These are phyloP conservation scores for Noctilio leporinus DNA, from an alignment of 2,113 vertebrate species.

Conservation along the genomic window DNA sequence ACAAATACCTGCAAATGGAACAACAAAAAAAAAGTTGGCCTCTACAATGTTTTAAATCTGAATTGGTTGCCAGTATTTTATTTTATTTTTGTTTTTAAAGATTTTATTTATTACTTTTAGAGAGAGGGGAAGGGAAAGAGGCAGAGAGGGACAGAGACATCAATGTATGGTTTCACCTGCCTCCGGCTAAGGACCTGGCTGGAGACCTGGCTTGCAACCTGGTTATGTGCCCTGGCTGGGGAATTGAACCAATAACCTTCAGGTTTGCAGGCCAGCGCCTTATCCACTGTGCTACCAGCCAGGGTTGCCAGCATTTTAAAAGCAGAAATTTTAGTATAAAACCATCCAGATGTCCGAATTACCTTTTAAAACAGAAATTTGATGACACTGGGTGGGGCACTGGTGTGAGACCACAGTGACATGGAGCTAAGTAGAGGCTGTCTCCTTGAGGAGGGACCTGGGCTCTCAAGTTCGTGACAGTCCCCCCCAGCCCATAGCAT, in stretches of 20 bases:
- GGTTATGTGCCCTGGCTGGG: no score
- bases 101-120: no score
- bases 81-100: no score
- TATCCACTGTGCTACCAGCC: no score
- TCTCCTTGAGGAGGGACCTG: neutral
- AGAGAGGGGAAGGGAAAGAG: no score
- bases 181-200: no score
- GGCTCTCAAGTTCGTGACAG: neutral
- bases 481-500: fast-evolving
- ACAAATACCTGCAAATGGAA: conserved; percentile 60
- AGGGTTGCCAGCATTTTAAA: neutral
- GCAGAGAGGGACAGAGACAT: no score
- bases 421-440: neutral
- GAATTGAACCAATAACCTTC: no score
- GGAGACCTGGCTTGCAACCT: no score
- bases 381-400: neutral
- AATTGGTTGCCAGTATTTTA: neutral
- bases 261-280: no score
- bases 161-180: no score
- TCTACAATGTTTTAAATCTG: neutral
- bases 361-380: neutral
- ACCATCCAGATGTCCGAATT: neutral
- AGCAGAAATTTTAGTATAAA: neutral
- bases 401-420: neutral
- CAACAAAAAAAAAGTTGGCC: no score